Percentiles rank a stretch among this genome's conserved stretches.
Evolutionary conservation across 2,113 vertebrate species (phyloP).

Genomic region (Phasianus colchicus): DNA sequence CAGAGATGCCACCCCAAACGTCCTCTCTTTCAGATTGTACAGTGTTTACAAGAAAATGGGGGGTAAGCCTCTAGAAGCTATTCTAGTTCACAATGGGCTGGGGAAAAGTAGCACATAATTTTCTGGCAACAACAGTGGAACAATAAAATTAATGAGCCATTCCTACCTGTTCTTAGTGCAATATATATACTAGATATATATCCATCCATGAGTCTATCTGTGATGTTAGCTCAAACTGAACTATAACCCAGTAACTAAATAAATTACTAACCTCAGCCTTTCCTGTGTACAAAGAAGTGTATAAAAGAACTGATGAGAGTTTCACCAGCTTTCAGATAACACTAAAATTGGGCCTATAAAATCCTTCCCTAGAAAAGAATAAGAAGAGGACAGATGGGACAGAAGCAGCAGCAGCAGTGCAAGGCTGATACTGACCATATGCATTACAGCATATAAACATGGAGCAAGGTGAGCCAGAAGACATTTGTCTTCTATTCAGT

Average conservation of each 20-base stretch:
- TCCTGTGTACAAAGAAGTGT: background rate
- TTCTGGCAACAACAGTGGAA: slow-evolving; percentile 11
- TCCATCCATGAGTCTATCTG: background rate
- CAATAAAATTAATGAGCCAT: background rate
- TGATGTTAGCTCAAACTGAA: background rate
- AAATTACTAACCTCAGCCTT: background rate
- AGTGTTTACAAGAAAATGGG: background rate
- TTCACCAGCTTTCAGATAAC: background rate
- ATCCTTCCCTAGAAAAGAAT: background rate
- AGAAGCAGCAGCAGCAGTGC: background rate
- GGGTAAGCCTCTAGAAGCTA: slow-evolving; percentile 2
- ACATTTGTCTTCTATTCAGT: background rate
- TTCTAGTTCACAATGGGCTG: background rate
- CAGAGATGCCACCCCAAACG: background rate
- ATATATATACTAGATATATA: background rate
- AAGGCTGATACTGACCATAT: background rate
- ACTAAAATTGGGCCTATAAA: background rate
- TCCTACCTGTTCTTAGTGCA: slow-evolving; percentile 16
- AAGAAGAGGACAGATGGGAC: background rate
- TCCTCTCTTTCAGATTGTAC: background rate
- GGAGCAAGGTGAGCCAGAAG: slow-evolving; percentile 11
- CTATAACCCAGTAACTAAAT: background rate
- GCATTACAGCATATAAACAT: background rate
- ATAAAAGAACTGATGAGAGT: background rate
- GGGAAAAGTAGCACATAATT: slow-evolving; percentile 3